These are phyloP conservation scores for Bacillus rossius DNA, from an alignment of 1,140 invertebrate genomes.

Conservation along the genomic window DNA sequence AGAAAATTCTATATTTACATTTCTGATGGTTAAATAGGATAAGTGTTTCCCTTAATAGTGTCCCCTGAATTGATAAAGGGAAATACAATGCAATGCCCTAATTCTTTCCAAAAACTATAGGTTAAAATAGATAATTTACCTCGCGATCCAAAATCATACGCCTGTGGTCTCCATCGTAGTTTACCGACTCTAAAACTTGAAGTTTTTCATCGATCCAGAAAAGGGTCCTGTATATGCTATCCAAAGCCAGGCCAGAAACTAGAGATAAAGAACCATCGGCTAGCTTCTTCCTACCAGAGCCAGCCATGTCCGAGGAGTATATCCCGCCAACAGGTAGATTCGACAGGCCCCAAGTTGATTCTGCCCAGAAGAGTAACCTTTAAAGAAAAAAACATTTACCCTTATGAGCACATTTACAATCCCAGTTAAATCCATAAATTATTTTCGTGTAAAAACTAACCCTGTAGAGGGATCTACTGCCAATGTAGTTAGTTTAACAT, in stretches of 20 bases:
- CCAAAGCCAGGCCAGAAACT: conserved; percentile 26
- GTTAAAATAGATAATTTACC: conserved; percentile 15
- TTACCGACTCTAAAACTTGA: conserved; percentile 21
- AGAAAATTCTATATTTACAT: too few species aligned
- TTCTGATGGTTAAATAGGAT: too few species aligned
- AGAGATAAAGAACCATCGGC: conserved; percentile 1
- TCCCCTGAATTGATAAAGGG: too few species aligned
- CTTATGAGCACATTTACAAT: too few species aligned
- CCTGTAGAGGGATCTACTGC: conserved; percentile 27
- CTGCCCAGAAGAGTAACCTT: conserved; percentile 3
- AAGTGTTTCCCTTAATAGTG: too few species aligned
- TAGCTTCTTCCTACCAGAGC: conserved; percentile 15
- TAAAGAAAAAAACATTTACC: too few species aligned
- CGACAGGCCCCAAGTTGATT: not conserved
- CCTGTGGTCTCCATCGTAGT: conserved; percentile 24
- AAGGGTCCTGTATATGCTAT: conserved; percentile 23
- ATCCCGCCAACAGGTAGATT: conserved; percentile 1
- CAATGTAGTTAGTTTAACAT: conserved; percentile 21
- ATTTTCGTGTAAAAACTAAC: too few species aligned
- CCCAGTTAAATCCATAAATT: too few species aligned
- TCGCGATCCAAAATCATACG: conserved; percentile 14
- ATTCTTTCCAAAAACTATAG: too few species aligned
- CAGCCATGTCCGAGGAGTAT: conserved; percentile 21
- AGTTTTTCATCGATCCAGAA: conserved; percentile 28
- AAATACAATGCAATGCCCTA: too few species aligned